These are phyloP conservation scores for Drosophila kurseongensis DNA, from an alignment of 1,140 invertebrate genomes.

Conservation along the genomic window DNA sequence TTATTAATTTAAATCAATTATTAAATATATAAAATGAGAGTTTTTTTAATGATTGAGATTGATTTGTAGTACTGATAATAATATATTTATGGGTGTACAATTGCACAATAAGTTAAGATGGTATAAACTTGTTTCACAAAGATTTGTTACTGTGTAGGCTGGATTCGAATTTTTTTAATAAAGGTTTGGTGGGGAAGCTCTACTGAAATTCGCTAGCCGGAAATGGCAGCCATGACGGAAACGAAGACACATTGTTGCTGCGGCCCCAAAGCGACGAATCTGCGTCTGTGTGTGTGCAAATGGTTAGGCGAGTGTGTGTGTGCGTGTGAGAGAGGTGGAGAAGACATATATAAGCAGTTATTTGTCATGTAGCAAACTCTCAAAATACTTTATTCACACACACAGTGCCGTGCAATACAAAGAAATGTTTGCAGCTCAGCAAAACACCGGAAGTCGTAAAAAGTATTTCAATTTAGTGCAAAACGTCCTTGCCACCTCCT, in stretches of 20 bases:
- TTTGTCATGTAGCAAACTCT: conserved; percentile 66
- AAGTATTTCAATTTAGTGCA: conserved; percentile 74
- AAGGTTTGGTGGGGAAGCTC: conserved; percentile 46
- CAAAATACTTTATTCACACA: conserved; percentile 44
- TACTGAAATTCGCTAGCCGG: conserved; percentile 70
- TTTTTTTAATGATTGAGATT: no score
- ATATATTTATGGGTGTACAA: no score
- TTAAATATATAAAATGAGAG: no score
- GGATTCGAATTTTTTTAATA: conserved; percentile 51
- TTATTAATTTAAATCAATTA: no score
- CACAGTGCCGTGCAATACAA: conserved; percentile 34
- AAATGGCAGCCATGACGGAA: conserved; percentile 76
- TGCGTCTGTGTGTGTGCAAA: conserved; percentile 19
- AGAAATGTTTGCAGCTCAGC: conserved; percentile 58
- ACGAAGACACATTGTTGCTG: conserved; percentile 74
- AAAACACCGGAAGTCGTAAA: conserved; percentile 70
- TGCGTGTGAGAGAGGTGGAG: conserved; percentile 15
- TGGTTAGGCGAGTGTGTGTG: conserved; percentile 16
- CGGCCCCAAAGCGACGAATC: conserved; percentile 36
- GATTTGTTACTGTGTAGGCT: conserved; percentile 11
- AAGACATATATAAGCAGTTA: conserved; percentile 60
- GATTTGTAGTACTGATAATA: no score
- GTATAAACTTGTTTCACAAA: neutral
- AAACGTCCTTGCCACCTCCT: conserved; percentile 40
- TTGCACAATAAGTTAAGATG: neutral